A percentile compares a stretch with the other conserved stretches of the same genome.
These are phyloP conservation scores for Steatornis caripensis DNA, from an alignment of 2,113 vertebrate genomes.

Conservation along the genomic window DNA sequence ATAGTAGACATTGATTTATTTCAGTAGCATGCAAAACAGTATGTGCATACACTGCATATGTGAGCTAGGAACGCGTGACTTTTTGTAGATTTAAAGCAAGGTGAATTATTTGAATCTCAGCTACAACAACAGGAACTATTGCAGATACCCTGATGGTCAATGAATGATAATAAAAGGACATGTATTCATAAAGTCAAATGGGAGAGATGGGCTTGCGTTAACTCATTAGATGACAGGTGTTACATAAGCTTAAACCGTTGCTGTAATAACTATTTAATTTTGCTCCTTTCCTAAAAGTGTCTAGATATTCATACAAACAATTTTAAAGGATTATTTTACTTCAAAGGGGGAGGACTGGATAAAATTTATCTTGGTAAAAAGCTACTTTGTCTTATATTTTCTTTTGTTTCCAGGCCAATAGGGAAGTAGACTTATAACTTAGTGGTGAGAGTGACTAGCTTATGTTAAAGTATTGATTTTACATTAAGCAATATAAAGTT, in stretches of 20 bases:
- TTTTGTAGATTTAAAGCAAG: background rate
- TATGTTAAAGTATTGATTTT: constrained; percentile 66
- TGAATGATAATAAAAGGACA: background rate
- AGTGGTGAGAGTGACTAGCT: constrained; percentile 52
- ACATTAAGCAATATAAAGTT: constrained; percentile 50
- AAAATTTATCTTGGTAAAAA: background rate
- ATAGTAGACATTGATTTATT: background rate
- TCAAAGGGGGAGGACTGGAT: background rate
- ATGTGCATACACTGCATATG: background rate
- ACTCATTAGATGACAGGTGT: background rate
- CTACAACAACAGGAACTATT: background rate
- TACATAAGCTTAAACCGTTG: background rate
- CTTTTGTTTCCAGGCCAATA: constrained; percentile 3
- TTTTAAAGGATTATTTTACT: background rate
- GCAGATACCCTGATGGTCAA: background rate
- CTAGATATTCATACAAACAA: background rate
- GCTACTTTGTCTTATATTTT: background rate
- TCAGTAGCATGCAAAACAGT: background rate
- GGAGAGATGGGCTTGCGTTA: background rate
- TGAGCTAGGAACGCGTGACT: background rate
- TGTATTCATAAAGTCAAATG: background rate
- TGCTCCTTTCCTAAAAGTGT: background rate
- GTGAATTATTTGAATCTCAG: background rate
- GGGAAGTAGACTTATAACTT: constrained; percentile 20
- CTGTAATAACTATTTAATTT: background rate